Percentiles rank a stretch among this genome's conserved stretches.
Evolutionary conservation across 1,140 invertebrate genomes (phyloP).

Genomic region (Drosophila gunungcola): DNA sequence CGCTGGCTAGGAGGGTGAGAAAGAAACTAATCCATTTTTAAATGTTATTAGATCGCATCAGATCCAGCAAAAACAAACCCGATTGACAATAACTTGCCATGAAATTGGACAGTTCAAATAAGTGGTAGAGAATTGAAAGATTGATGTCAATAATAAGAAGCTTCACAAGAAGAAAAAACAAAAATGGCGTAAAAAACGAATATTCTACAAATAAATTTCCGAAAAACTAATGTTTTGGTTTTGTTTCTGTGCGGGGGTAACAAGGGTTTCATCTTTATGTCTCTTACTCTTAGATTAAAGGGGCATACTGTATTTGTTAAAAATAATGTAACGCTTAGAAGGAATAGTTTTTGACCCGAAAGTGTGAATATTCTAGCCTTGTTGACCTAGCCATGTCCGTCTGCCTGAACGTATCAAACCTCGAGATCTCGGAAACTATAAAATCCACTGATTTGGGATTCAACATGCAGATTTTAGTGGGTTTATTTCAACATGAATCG

Average conservation of each 20-base stretch:
- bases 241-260: neutral
- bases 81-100: constrained; percentile 47
- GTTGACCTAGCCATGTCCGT: no score
- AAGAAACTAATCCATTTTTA: constrained; percentile 54
- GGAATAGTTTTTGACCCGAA: no score
- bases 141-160: constrained; percentile 77
- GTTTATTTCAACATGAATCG: no score
- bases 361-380: no score
- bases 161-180: constrained; percentile 49
- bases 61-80: constrained; percentile 22
- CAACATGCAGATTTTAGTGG: no score
- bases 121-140: constrained; percentile 69
- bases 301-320: no score
- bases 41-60: constrained; percentile 46
- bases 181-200: constrained; percentile 29
- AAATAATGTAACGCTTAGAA: no score
- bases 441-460: no score
- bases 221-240: constrained; percentile 26
- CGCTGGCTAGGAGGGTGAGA: constrained; percentile 14
- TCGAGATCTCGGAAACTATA: no score
- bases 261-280: no score
- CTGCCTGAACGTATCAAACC: no score
- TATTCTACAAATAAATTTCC: constrained; percentile 78
- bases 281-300: no score
- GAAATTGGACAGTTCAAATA: constrained; percentile 28